Conservation (phyloP, 2,113 vertebrate genomes). For the Tamias sibiricus region DNA sequence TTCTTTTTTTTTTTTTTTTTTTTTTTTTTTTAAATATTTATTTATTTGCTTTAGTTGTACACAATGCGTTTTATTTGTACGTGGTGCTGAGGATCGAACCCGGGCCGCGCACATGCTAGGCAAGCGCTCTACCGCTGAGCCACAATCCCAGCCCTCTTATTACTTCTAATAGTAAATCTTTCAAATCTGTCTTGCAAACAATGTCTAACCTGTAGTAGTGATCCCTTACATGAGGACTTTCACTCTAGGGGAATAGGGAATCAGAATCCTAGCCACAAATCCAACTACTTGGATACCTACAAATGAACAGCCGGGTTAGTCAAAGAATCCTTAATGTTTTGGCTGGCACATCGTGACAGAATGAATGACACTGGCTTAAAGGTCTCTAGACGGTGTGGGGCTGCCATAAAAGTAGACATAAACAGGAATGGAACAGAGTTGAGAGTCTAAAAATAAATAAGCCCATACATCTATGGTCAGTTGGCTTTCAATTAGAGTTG, state of each 20-base stretch:
- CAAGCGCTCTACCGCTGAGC: no score
- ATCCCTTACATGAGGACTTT: neutral
- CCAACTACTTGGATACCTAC: neutral
- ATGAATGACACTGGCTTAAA: neutral
- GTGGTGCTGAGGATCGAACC: no score
- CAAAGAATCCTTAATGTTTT: neutral
- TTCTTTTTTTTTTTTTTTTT: no score
- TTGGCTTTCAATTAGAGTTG: neutral
- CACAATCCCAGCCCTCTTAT: no score
- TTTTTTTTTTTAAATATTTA: no score
- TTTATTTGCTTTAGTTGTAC: no score
- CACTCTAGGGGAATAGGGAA: neutral
- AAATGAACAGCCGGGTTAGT: neutral
- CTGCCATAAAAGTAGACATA: neutral
- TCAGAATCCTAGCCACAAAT: neutral
- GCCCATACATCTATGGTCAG: neutral
- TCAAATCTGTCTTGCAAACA: neutral
- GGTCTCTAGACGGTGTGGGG: neutral
- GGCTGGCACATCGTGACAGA: neutral
- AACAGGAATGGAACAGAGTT: neutral
- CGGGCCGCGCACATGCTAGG: no score
- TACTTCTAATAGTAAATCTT: slow-evolving; percentile 17
- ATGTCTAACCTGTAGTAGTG: neutral
- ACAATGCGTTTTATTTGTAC: no score
- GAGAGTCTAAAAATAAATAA: slow-evolving; percentile 3